Evolutionary conservation across 2,113 vertebrate genomes (phyloP).

Genomic region (Hypocryptadius cinnamomeus): DNA sequence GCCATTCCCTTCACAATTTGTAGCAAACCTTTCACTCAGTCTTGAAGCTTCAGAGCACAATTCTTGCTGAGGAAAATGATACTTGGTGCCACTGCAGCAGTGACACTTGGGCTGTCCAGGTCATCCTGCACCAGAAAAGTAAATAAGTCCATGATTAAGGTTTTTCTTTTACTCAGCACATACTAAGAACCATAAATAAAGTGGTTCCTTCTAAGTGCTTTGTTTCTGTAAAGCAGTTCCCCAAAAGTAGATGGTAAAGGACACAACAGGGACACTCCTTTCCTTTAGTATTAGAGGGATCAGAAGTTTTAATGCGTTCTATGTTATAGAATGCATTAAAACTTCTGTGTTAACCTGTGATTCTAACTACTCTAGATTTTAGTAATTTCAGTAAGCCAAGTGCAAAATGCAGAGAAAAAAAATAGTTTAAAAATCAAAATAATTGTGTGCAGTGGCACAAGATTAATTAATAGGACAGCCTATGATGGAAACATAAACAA

Average conservation of each 20-base stretch:
- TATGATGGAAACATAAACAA: background rate
- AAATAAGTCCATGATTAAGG: background rate
- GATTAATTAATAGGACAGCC: background rate
- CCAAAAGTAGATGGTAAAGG: background rate
- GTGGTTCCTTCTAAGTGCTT: background rate
- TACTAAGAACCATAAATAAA: background rate
- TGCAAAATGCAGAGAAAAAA: background rate
- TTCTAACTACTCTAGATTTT: background rate
- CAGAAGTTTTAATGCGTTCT: background rate
- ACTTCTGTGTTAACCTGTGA: too few relatives aligned
- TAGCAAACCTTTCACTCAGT: background rate
- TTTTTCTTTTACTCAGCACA: background rate
- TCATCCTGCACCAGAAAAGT: background rate
- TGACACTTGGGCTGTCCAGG: background rate
- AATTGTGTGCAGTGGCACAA: background rate
- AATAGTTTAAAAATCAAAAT: background rate
- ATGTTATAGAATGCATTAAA: too few relatives aligned
- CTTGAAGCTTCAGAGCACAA: background rate
- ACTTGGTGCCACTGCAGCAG: background rate
- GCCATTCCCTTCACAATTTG: background rate
- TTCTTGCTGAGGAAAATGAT: background rate
- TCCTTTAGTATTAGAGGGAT: background rate
- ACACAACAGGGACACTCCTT: background rate
- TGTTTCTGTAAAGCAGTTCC: background rate
- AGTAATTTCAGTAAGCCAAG: background rate